Evolutionary conservation across 2,888 invertebrate genomes (phyloP).

Genomic region (Diachrysia chrysitis): DNA sequence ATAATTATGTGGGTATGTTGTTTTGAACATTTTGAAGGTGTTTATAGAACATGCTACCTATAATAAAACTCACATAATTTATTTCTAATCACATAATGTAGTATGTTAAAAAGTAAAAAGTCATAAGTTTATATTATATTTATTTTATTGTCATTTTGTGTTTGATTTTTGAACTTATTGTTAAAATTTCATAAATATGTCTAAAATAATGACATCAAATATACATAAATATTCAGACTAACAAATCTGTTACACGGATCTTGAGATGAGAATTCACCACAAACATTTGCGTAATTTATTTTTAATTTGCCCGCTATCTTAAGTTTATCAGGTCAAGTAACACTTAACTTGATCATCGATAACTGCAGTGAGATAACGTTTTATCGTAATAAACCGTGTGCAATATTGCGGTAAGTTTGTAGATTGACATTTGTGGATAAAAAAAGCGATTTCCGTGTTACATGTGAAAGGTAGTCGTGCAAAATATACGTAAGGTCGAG

Average conservation of each 20-base stretch:
- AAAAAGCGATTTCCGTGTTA: constrained; percentile 43
- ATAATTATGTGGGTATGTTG: not conserved
- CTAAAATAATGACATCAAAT: no score
- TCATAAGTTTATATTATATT: no score
- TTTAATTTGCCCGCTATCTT: not conserved
- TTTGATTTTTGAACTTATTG: no score
- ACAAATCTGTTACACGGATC: not conserved
- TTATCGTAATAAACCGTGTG: constrained; percentile 20
- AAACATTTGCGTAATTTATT: not conserved
- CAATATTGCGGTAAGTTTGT: constrained; percentile 13
- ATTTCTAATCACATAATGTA: no score
- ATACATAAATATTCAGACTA: no score
- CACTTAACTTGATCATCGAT: not conserved
- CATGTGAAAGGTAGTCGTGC: constrained; percentile 34
- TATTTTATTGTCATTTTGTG: no score
- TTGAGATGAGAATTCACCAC: not conserved
- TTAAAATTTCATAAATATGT: no score
- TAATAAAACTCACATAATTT: no score
- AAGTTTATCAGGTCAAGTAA: constrained; percentile 1
- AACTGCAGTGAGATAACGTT: not conserved
- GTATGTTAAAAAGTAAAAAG: no score
- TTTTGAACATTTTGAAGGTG: no score
- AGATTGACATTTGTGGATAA: constrained; percentile 42
- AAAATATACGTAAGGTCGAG: constrained; percentile 26
- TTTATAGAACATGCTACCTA: no score